Evolutionary conservation across 64 coral and sea anemone genomes (phyloP).

Genomic region (Stichodactyla helianthus): DNA sequence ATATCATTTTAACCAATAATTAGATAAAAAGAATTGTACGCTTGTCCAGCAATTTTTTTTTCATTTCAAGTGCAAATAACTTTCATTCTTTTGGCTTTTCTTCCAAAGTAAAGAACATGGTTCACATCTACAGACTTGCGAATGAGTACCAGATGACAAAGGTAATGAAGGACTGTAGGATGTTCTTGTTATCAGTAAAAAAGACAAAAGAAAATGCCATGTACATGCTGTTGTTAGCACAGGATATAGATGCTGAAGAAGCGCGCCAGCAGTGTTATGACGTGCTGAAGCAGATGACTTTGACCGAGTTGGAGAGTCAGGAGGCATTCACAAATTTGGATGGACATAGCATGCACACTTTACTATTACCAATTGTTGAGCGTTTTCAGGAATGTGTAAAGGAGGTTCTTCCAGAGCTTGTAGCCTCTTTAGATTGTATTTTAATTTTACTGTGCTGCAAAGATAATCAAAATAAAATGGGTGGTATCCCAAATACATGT

Average conservation of each 20-base stretch:
- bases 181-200: background rate
- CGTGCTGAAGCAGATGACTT: background rate
- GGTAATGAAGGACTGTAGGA: background rate
- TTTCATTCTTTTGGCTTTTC: background rate
- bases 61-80: no score
- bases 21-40: no score
- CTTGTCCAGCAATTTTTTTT: no score
- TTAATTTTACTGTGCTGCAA: background rate
- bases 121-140: background rate
- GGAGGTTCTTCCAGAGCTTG: background rate
- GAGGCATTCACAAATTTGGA: background rate
- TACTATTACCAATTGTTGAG: background rate
- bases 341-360: background rate
- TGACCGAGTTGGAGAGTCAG: background rate
- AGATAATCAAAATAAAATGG: background rate
- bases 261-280: background rate
- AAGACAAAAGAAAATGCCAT: slow-evolving; percentile 19
- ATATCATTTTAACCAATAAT: no score
- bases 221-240: background rate
- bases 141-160: background rate
- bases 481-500: background rate
- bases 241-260: background rate
- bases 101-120: background rate
- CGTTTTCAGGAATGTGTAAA: background rate
- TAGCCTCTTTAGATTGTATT: background rate